These are phyloP conservation scores for Myotis yumanensis DNA, from an alignment of 2,113 vertebrate genomes.

Conservation along the genomic window DNA sequence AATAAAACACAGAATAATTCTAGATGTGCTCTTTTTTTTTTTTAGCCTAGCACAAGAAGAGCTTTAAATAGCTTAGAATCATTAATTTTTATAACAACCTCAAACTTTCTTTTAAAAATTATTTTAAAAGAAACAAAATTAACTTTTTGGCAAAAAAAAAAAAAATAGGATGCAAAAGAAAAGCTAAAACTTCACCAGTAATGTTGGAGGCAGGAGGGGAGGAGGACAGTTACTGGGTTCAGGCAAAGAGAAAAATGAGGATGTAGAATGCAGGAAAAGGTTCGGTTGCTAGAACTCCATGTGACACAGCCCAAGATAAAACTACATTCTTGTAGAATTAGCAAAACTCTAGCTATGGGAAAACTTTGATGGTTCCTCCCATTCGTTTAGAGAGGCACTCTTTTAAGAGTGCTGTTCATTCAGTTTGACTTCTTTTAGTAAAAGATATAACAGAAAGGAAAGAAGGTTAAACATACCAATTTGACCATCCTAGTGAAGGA, in stretches of 20 bases:
- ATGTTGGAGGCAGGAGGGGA: fast-evolving
- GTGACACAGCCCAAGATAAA: background rate
- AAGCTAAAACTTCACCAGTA: background rate
- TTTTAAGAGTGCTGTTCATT: background rate
- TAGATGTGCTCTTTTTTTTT: background rate
- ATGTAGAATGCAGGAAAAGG: background rate
- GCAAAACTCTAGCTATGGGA: background rate
- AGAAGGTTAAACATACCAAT: background rate
- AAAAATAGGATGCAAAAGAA: background rate
- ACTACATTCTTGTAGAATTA: background rate
- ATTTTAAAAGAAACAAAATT: background rate
- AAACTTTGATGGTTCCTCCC: background rate
- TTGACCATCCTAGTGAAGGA: background rate
- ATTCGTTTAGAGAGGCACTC: background rate
- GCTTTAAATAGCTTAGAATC: background rate
- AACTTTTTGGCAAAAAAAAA: background rate
- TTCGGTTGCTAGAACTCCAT: background rate
- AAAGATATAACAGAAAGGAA: background rate
- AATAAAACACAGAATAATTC: background rate
- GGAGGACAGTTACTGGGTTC: background rate
- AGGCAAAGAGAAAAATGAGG: background rate
- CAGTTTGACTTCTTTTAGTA: background rate
- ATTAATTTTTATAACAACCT: background rate
- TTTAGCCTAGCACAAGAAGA: background rate
- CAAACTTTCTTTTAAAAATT: background rate